phyloP scores from a whole-genome alignment of 2,797 vertebrate species.

The Epinephelus coioides region DNA sequence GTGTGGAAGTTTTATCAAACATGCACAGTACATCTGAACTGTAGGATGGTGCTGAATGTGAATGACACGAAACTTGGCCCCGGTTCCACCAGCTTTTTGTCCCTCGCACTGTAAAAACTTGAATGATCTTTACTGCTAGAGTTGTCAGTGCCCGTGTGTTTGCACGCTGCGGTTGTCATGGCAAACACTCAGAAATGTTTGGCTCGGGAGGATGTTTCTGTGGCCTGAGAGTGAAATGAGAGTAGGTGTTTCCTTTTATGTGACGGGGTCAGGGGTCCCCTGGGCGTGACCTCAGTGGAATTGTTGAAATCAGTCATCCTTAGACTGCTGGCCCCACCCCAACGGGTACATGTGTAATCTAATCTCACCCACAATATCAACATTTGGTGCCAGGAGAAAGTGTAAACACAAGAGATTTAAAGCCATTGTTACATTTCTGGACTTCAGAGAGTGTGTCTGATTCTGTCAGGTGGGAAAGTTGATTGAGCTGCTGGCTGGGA shows the following conservation, averaged over 20 bases:
- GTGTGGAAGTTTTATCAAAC: constrained; percentile 75
- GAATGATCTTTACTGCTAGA: constrained; percentile 75
- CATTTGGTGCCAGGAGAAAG: constrained; percentile 20
- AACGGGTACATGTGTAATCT: constrained; percentile 66
- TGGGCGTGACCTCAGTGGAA: constrained; percentile 73
- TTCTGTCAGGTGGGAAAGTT: constrained; percentile 93
- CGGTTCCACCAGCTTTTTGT: constrained; percentile 47
- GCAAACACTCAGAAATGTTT: constrained; percentile 79
- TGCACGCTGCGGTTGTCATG: constrained; percentile 75
- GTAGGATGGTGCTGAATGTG: constrained; percentile 61
- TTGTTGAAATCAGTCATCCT: constrained; percentile 79
- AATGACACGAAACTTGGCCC: constrained; percentile 64
- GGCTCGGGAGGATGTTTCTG: constrained; percentile 78
- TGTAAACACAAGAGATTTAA: constrained; percentile 28
- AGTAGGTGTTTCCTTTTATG: constrained; percentile 85
- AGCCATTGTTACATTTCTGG: constrained; percentile 15
- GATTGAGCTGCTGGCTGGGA: constrained; percentile 97
- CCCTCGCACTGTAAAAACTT: constrained; percentile 68
- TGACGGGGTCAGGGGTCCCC: constrained; percentile 78
- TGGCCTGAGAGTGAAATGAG: constrained; percentile 77
- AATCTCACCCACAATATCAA: constrained; percentile 54
- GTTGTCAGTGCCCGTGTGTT: constrained; percentile 67
- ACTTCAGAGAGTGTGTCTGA: neutral
- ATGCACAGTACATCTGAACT: constrained; percentile 54
- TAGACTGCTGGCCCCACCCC: constrained; percentile 47